A percentile compares a stretch with the other conserved stretches of the same genome.
Evolutionary conservation across 2,113 vertebrate species (phyloP).

Genomic region (Urocynchramus pylzowi): DNA sequence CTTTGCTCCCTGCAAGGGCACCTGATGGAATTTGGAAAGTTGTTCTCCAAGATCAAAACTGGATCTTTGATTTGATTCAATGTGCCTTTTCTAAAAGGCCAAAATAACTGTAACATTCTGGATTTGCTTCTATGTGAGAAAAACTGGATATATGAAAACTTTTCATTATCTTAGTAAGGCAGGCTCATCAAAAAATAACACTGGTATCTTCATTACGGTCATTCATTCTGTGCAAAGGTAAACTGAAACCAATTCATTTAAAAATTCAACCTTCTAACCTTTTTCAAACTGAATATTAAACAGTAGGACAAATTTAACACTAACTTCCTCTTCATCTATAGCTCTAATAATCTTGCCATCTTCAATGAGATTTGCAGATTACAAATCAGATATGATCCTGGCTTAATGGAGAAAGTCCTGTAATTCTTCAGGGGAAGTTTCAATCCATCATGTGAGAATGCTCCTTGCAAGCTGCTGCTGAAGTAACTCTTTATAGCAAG

Average conservation of each 20-base stretch:
- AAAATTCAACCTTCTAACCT: not conserved
- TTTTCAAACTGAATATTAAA: slow-evolving; percentile 21
- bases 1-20: not conserved
- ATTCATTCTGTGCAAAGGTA: not conserved
- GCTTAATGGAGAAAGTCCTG: not conserved
- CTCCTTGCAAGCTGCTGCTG: not conserved
- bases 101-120: not conserved
- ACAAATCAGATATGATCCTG: not conserved
- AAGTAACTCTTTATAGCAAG: not conserved
- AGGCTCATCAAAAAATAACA: not conserved
- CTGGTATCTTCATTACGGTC: not conserved
- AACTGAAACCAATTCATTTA: not conserved
- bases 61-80: not conserved
- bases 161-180: not conserved
- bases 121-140: not conserved
- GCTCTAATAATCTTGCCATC: not conserved
- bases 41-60: not conserved
- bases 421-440: not conserved
- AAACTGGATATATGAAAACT: not conserved
- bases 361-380: not conserved
- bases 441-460: not conserved
- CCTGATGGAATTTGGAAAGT: not conserved
- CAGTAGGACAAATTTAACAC: not conserved
- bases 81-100: not conserved
- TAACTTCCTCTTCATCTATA: not conserved